Conservation (phyloP, 2,888 invertebrate genomes). For the Mimas tiliae region DNA sequence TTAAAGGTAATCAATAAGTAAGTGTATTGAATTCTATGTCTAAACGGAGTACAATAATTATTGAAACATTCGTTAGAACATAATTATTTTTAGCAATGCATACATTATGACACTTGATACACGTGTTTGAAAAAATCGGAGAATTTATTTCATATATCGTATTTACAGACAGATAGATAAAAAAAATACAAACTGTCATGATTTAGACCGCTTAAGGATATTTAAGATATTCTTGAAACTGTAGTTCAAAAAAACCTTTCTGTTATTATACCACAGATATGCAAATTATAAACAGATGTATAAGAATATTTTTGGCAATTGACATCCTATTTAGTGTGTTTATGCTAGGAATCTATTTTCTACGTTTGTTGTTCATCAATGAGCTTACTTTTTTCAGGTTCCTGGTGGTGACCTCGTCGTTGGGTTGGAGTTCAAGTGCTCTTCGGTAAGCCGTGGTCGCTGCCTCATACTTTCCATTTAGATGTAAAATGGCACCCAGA, state of each 20-base stretch:
- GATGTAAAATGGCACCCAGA: constrained; percentile 96
- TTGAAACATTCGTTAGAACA: constrained; percentile 11
- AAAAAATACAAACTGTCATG: constrained; percentile 5
- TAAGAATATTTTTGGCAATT: constrained; percentile 74
- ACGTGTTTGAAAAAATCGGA: background rate
- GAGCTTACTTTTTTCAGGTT: constrained; percentile 88
- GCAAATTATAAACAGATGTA: constrained; percentile 18
- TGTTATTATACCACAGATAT: constrained; percentile 20
- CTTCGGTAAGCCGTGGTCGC: constrained; percentile 94
- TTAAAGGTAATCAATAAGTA: background rate
- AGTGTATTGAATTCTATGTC: background rate
- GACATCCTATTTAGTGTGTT: constrained; percentile 59
- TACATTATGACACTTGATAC: constrained; percentile 1
- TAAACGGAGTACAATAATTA: constrained; percentile 9
- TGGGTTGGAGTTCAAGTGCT: constrained; percentile 94
- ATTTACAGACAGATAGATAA: constrained; percentile 3
- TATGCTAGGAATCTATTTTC: constrained; percentile 52
- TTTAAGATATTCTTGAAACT: constrained; percentile 20
- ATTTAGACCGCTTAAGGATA: constrained; percentile 16
- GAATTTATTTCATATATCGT: background rate
- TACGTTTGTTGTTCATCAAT: constrained; percentile 69
- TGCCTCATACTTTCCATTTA: constrained; percentile 94
- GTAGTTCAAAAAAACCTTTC: background rate
- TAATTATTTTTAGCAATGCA: constrained; percentile 10
- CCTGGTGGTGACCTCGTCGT: constrained; percentile 93